phyloP scores from a whole-genome alignment of 2,113 vertebrate genomes.

The Dolichallabes microphthalmus region DNA sequence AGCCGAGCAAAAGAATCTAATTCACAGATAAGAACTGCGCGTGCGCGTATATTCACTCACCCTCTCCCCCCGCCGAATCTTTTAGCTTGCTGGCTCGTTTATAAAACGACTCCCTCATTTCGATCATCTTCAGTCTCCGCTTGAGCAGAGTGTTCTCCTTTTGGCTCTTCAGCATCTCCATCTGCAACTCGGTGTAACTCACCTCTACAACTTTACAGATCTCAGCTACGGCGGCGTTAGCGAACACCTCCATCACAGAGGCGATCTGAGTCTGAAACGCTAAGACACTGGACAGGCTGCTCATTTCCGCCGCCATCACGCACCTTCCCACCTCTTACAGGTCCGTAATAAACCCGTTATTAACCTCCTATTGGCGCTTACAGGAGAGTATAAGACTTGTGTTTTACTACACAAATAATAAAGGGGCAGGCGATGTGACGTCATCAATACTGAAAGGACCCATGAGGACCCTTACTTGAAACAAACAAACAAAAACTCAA shows the following conservation, averaged over 20 bases:
- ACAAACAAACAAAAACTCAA: background rate
- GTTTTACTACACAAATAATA: background rate
- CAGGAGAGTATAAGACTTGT: background rate
- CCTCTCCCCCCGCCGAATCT: background rate
- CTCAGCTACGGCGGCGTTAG: constrained; percentile 73
- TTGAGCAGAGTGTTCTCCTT: constrained; percentile 2
- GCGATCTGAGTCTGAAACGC: constrained; percentile 73
- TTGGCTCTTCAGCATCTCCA: constrained; percentile 15
- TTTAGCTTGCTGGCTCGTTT: constrained; percentile 14
- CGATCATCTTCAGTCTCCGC: constrained; percentile 1
- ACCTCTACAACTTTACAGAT: constrained; percentile 72
- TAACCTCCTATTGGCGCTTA: background rate
- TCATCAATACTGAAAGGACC: background rate
- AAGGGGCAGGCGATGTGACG: background rate
- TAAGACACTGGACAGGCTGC: background rate
- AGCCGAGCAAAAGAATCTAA: background rate
- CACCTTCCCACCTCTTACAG: background rate
- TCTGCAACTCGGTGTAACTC: background rate
- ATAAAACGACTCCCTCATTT: constrained; percentile 13
- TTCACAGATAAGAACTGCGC: background rate
- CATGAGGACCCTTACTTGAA: background rate
- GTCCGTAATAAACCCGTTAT: background rate
- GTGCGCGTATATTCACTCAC: background rate
- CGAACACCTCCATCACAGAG: constrained; percentile 76
- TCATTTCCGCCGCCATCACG: background rate